phyloP scores from a whole-genome alignment of 1,140 invertebrate species.

The Bombus consobrinus region DNA sequence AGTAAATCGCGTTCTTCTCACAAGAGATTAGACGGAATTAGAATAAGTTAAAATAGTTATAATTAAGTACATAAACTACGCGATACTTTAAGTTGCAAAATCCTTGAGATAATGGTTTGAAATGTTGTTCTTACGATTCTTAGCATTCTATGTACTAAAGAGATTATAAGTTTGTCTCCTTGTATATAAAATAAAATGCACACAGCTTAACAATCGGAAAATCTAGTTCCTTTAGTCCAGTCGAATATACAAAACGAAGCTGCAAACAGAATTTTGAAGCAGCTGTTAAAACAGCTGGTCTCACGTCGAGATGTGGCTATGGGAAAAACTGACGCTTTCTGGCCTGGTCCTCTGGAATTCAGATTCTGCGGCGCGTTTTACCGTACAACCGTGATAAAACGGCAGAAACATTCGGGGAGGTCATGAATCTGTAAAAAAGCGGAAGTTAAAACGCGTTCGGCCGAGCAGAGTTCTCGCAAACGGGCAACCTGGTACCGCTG shows the following conservation, averaged over 20 bases:
- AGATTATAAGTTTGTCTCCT: background rate
- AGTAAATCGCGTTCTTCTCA: no score
- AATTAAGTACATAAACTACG: no score
- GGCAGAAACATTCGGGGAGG: background rate
- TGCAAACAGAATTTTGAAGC: background rate
- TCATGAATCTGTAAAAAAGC: conserved; percentile 27
- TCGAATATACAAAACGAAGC: no score
- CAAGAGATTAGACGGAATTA: no score
- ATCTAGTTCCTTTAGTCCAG: background rate
- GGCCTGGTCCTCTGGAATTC: background rate
- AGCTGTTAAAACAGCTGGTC: background rate
- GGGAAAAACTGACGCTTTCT: background rate
- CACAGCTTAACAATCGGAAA: background rate
- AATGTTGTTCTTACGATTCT: no score
- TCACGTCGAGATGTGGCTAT: background rate
- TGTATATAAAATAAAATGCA: background rate
- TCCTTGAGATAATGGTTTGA: no score
- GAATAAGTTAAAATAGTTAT: no score
- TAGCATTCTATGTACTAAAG: background rate
- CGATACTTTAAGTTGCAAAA: no score
- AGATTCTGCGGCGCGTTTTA: background rate
- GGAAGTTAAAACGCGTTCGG: conserved; percentile 27
- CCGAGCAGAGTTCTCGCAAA: background rate
- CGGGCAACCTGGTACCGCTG: background rate
- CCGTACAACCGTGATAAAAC: conserved; percentile 1